Evolutionary conservation across 1,140 invertebrate species (phyloP), one percentile per base, ranked within the genome.

Genomic region (Drosophila serrata): DNA sequence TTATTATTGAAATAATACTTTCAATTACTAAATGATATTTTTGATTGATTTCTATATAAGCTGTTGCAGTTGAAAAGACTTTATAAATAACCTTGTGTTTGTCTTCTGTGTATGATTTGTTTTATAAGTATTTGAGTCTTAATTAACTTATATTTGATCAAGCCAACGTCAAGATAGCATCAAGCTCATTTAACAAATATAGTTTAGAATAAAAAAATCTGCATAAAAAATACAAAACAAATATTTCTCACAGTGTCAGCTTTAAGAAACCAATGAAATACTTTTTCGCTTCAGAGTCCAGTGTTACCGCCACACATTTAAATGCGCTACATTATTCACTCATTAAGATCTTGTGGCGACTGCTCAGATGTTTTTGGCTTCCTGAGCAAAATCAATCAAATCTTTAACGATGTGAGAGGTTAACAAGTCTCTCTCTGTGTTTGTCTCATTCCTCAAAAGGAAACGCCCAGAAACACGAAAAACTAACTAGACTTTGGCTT

Each of bases 331-430:
- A 75, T 88, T 85, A 75, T 88, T 85, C 78, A 63, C 77, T 69
- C 81, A 81, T 90, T 88, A 85, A 77, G 81, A 67, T 84, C 76
- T 56, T 15, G 73, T 19, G 60, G 56, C 56, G 55, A 60, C 58
- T 57, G 75, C 55, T 31, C 64, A 77, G 64, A 40, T 80, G 55
- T 67, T 63, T 79, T 80, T 53, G 65, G 81, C 74, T 85, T 85
- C 81, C 85, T 88, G 73, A 75, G 73, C 75, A 62, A 85, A 88
- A 85, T 88, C 85, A 85, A 88, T 88, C 85, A 90, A 90, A 88
- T 60, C 64, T 79, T 88, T 88, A 85, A 88, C 65, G 86, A 90
- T 79, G 79, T 87, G 82, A 70, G 68, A 57, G 63, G 40, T 60
- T 68, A 74, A 75, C 73, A 67, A 51, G 67, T 75, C 58, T 43